Evolutionary conservation across 2,888 invertebrate species (phyloP).

Genomic region (Cerastis leucographa): DNA sequence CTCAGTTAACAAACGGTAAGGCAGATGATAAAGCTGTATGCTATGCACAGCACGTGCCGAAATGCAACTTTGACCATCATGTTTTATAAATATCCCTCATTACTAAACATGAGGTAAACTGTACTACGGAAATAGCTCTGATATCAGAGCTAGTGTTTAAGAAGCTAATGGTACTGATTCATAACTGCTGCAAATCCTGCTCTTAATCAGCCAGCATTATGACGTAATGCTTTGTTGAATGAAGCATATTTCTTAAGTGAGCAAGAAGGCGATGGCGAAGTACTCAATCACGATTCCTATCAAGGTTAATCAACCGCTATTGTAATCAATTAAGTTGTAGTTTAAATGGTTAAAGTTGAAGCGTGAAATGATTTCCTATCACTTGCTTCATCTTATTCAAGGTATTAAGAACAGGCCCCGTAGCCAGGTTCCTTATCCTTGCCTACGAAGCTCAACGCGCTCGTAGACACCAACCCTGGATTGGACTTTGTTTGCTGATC

Average conservation of each 20-base stretch:
- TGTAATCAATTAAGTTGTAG: slow-evolving; percentile 26
- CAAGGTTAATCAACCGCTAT: slow-evolving; percentile 41
- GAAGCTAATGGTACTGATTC: slow-evolving; percentile 49
- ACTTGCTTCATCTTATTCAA: slow-evolving; percentile 5
- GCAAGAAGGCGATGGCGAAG: slow-evolving; percentile 18
- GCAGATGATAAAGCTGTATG: neutral
- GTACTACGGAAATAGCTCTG: slow-evolving; percentile 46
- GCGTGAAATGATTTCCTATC: slow-evolving; percentile 15
- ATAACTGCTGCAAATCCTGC: slow-evolving; percentile 30
- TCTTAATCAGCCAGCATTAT: slow-evolving; percentile 26
- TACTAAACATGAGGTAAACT: slow-evolving; percentile 32
- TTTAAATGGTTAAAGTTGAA: slow-evolving; percentile 23
- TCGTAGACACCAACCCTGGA: too few species aligned
- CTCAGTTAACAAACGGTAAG: neutral
- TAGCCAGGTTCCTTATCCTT: neutral
- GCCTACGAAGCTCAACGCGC: too few species aligned
- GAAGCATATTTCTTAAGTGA: slow-evolving; percentile 14
- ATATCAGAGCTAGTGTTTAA: slow-evolving; percentile 39
- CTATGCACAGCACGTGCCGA: neutral
- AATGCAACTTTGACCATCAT: slow-evolving; percentile 18
- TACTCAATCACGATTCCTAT: slow-evolving; percentile 28
- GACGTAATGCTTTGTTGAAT: slow-evolving; percentile 34
- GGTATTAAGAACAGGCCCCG: too few species aligned
- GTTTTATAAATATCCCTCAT: slow-evolving; percentile 41
- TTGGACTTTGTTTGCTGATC: too few species aligned